These are phyloP conservation scores for Thomomys bottae DNA, from an alignment of 2,113 vertebrate genomes.

Conservation along the genomic window DNA sequence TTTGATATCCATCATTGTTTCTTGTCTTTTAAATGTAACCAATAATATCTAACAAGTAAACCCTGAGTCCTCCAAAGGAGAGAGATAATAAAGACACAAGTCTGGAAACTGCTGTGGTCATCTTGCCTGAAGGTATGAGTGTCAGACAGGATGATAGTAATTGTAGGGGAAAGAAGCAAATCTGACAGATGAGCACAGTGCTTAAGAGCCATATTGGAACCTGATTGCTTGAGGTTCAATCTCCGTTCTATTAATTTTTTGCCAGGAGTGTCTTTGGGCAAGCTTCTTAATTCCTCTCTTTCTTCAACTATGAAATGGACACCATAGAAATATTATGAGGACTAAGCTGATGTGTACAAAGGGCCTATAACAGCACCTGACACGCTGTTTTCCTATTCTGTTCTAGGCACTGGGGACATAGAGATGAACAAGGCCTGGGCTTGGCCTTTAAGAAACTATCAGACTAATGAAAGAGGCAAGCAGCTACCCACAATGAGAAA, in stretches of 20 bases:
- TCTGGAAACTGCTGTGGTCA: not conserved
- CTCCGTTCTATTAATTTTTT: not conserved
- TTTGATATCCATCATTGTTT: not conserved
- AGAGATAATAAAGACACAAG: not conserved
- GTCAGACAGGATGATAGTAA: not conserved
- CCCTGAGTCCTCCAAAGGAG: not conserved
- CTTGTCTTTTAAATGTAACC: not conserved
- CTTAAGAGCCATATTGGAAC: not conserved
- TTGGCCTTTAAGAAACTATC: conserved; percentile 6
- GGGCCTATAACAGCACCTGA: not conserved
- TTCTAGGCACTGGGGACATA: not conserved
- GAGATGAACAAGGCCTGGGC: not conserved
- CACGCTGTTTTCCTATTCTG: not conserved
- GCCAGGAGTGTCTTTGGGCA: not conserved
- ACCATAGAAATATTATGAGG: not conserved
- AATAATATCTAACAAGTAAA: not conserved
- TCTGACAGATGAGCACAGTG: not conserved
- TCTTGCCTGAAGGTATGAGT: not conserved
- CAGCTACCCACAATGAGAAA: conserved; percentile 14
- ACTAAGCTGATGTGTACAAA: not conserved
- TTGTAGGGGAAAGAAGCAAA: not conserved
- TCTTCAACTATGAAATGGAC: conserved; percentile 16
- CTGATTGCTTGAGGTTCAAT: not conserved
- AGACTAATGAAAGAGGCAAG: not conserved
- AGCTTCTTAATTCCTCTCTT: not conserved